Base-by-base conservation (phyloP, 2,888 invertebrate genomes). In the Plagodis pulveraria region DNA sequence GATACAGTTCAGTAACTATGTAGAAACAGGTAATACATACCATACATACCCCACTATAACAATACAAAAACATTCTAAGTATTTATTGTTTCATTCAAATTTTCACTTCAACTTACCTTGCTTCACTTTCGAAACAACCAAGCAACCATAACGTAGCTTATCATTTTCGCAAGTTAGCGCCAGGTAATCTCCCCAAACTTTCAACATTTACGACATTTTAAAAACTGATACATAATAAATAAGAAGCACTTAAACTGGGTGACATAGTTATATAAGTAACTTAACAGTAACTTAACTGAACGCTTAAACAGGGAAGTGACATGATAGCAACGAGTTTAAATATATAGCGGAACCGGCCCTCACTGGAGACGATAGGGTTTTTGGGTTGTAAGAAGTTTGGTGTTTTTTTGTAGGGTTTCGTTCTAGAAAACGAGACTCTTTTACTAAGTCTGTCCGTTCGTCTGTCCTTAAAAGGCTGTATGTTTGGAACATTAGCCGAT, bases 291-390 rank as follows among this genome's bases (percentile, higher is more conserved):
- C 59, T 59, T 59, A 12, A 43, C 40, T 50, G 57, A 51, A 56
- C 59, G 65, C 65, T 65, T 59, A 48, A 63, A 63, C 63, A 65
- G 63, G 69, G 66, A 69, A 71, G 70, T 67, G 66, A 68, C 66
- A 59, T 66, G 62, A 63, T 68, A 64, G 62, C 64, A 36, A 64
- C 43, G 67, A 65, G 66, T 71, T 69, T 66, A 67, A 69, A 69
- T 65, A 69, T 64, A 60, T 56, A 51, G 53, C 56, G 56, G 53
- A 36, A 44, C 49, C 41, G 56, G 38, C n/a, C 38, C 9, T 6
- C 22, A 40, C 43, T 69, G 58, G 70, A 71, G 70, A 45, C 50
- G 66, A 41, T 44, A 0, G 10, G 12, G 0, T 22, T 56, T 47
- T 7, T 55, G 40, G 6, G 9, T 56, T 48, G 48, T 43, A 10